A percentile compares a stretch with the other conserved stretches of the same genome.
phyloP scores from a whole-genome alignment of 2,113 vertebrate genomes.

The Cebidichthys violaceus region DNA sequence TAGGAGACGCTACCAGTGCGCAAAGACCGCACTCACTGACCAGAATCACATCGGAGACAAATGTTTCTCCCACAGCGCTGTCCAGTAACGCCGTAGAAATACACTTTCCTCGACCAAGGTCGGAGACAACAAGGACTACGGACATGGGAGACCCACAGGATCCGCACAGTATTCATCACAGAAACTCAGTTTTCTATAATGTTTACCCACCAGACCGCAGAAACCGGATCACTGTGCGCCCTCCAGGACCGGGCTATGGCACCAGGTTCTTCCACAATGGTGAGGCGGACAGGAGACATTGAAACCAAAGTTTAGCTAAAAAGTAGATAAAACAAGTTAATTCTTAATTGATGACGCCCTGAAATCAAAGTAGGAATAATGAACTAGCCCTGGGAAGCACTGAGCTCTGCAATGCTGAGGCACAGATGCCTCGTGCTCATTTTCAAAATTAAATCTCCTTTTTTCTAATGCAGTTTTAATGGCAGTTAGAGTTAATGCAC shows the following conservation, averaged over 20 bases:
- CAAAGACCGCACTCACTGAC: conserved; percentile 32
- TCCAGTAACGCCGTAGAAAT: conserved; percentile 62
- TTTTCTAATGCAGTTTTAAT: conserved; percentile 28
- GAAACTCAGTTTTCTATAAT: conserved; percentile 82
- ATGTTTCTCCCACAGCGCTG: conserved; percentile 29
- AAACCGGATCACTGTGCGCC: conserved; percentile 52
- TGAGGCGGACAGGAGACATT: conserved; percentile 55
- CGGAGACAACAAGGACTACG: conserved; percentile 13
- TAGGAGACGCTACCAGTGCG: neutral
- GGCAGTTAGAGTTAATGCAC: conserved; percentile 6
- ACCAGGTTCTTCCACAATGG: conserved; percentile 84
- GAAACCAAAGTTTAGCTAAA: neutral
- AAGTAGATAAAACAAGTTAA: neutral
- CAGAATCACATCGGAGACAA: conserved; percentile 25
- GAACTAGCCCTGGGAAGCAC: neutral
- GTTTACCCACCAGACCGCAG: conserved; percentile 70
- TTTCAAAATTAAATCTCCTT: neutral
- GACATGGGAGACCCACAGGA: conserved; percentile 58
- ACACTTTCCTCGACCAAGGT: conserved; percentile 24
- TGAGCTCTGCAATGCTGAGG: neutral
- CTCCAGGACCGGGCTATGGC: conserved; percentile 70
- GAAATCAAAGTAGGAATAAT: neutral
- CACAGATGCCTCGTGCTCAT: conserved; percentile 1
- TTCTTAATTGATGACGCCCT: neutral
- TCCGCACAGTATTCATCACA: conserved; percentile 66